Conservation (phyloP, 2,888 invertebrate species). For the Hirudinaria manillensis region DNA sequence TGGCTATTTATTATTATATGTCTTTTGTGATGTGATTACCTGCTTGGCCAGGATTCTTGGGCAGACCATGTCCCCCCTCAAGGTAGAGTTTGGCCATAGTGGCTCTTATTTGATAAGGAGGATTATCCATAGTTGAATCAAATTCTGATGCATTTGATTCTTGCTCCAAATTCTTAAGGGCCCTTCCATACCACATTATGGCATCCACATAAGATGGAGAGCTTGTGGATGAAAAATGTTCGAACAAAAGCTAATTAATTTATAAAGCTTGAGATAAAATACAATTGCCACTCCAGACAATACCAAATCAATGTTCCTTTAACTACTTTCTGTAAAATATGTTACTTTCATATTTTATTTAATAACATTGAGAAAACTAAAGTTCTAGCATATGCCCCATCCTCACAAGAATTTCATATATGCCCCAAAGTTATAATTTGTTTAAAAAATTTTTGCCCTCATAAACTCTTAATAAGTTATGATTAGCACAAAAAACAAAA, state of each 20-base stretch:
- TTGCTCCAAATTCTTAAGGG: constrained; percentile 50
- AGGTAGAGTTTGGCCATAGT: constrained; percentile 56
- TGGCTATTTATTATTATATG: too few species aligned
- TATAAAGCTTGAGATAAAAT: too few species aligned
- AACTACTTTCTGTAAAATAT: neutral
- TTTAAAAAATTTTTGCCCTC: too few species aligned
- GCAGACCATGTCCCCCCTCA: constrained; percentile 54
- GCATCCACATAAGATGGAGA: constrained; percentile 48
- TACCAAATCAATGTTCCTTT: too few species aligned
- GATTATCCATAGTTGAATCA: constrained; percentile 54
- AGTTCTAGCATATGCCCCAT: too few species aligned
- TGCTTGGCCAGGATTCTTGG: constrained; percentile 53
- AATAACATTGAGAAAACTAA: too few species aligned
- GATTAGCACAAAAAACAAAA: too few species aligned
- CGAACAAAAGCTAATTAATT: neutral
- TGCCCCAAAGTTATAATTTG: too few species aligned
- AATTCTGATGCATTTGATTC: constrained; percentile 43
- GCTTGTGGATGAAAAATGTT: neutral
- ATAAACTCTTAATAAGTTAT: too few species aligned
- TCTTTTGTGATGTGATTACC: constrained; percentile 44
- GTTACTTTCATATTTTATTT: neutral
- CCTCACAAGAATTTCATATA: too few species aligned
- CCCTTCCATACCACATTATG: constrained; percentile 54
- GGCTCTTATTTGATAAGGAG: constrained; percentile 55
- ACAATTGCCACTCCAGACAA: too few species aligned